Evolutionary conservation across 1,140 invertebrate species (phyloP), one percentile per base, ranked within the genome.

Genomic region (Ostrea denselamellosa): DNA sequence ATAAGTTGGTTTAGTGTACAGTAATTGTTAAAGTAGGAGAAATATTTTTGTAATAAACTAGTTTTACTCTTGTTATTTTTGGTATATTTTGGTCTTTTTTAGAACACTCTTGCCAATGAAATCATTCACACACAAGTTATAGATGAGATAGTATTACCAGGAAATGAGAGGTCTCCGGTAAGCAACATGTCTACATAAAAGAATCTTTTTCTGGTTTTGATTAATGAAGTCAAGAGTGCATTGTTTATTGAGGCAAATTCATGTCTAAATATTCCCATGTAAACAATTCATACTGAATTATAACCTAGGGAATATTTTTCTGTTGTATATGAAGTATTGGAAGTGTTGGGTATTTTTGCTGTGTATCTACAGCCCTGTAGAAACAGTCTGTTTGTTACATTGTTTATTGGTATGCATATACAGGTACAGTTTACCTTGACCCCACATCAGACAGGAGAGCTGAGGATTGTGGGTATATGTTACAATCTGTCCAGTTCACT

Each of bases 91-190:
- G 17, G 10, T 81, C 25, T 85, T 56, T 91, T 90, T 53, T 88
- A 94, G 93, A 94, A 94, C 85, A 92, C 91, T 65, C 84, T 94
- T 44, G 92, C 93, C n/a, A 92, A 94, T 92, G 94, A 94, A 88
- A 93, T 94, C 9, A 92, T 94, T 58, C 91, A 94, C 85, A 94
- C 93, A 44, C 91, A 93, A 62, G 92, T 94, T 2, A 91, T 94
- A 44, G 91, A 91, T 87, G 93, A 94, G 90, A 89, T 93, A 83
- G 87, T 92, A 58, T 86, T 94, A 54, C 89, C 92, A 89, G 91
- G 90, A 90, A 89, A 87, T 85, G 89, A 93, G 82, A 90, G 85
- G 83, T 88, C 91, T 82, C 90, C 91, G 44, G 94, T 94, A 89
- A 91, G 93, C 91, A 54, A 68, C 12, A 81, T 81, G 19, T 81